phyloP scores from a whole-genome alignment of 2,113 vertebrate species.

The Macquaria australasica region DNA sequence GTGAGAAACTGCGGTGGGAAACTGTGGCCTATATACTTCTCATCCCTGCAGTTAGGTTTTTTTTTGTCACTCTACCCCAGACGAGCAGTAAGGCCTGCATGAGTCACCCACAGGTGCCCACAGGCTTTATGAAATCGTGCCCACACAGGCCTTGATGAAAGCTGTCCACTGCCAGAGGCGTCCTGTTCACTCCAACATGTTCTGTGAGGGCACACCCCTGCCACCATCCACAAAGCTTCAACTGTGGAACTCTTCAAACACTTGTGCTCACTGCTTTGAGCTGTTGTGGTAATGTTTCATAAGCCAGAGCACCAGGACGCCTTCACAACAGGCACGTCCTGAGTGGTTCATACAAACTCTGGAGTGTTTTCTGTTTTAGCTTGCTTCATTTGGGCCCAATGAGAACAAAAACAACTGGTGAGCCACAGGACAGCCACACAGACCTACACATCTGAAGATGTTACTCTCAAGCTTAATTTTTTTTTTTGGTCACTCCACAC shows the following conservation, averaged over 20 bases:
- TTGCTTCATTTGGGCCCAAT: background rate
- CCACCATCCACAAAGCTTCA: slow-evolving; percentile 24
- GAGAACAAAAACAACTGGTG: slow-evolving; percentile 11
- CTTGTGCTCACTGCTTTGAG: slow-evolving; percentile 13
- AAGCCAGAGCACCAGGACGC: background rate
- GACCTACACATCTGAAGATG: slow-evolving; percentile 6
- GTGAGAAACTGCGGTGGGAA: slow-evolving; percentile 31
- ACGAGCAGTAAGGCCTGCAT: slow-evolving; percentile 37
- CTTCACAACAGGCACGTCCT: slow-evolving; percentile 21
- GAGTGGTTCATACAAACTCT: slow-evolving; percentile 21
- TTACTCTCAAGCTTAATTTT: background rate
- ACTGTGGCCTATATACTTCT: slow-evolving; percentile 20
- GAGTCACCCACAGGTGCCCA: slow-evolving; percentile 54
- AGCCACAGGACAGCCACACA: background rate
- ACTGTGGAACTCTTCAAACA: slow-evolving; percentile 30
- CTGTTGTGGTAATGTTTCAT: slow-evolving; percentile 46
- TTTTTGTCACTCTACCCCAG: slow-evolving; percentile 23
- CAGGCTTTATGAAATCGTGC: slow-evolving; percentile 35
- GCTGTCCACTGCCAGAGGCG: slow-evolving; percentile 30
- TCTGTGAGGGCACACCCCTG: slow-evolving; percentile 35
- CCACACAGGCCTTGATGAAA: slow-evolving; percentile 57
- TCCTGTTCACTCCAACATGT: slow-evolving; percentile 32
- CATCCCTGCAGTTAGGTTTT: slow-evolving; percentile 2
- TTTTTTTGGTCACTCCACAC: slow-evolving; percentile 3
- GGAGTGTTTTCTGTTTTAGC: slow-evolving; percentile 26